Percentiles rank a stretch among this genome's conserved stretches.
Evolutionary conservation across 2,888 invertebrate species (phyloP).

Genomic region (Drosophila anomalata): DNA sequence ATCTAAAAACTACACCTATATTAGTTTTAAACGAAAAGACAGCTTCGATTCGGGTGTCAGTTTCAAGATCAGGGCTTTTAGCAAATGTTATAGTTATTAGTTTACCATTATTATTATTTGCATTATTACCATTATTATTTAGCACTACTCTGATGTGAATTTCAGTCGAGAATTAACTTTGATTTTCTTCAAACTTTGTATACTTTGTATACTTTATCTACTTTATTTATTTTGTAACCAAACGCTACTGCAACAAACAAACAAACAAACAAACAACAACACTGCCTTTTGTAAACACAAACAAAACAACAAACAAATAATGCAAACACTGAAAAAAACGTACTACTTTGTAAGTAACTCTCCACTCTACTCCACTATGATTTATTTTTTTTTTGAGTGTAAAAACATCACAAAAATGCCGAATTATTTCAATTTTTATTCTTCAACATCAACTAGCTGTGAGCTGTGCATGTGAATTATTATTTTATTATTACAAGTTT

Average conservation of each 20-base stretch:
- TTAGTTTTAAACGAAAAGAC: slow-evolving; percentile 54
- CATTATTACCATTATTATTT: slow-evolving; percentile 30
- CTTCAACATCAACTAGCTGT: slow-evolving; percentile 61
- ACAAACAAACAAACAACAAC: slow-evolving; percentile 60
- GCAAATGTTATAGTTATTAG: slow-evolving; percentile 64
- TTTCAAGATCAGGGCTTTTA: slow-evolving; percentile 62
- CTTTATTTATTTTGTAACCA: slow-evolving; percentile 20
- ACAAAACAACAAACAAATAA: slow-evolving; percentile 38
- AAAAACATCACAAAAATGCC: slow-evolving; percentile 67
- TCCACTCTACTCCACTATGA: slow-evolving; percentile 13
- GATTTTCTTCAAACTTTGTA: slow-evolving; percentile 23
- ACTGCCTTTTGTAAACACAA: slow-evolving; percentile 69
- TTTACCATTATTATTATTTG: slow-evolving; percentile 35
- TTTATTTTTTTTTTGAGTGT: slow-evolving; percentile 5
- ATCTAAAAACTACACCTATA: background rate
- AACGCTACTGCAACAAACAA: slow-evolving; percentile 50
- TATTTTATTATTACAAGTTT: slow-evolving; percentile 28
- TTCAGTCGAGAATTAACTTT: background rate
- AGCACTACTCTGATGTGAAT: slow-evolving; percentile 3
- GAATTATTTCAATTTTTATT: slow-evolving; percentile 25
- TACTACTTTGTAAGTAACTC: slow-evolving; percentile 24
- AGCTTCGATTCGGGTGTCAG: slow-evolving; percentile 28
- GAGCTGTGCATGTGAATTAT: slow-evolving; percentile 71
- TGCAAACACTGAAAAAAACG: slow-evolving; percentile 14
- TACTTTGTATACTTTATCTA: slow-evolving; percentile 14